Evolutionary conservation across 1,140 invertebrate species (phyloP).

Genomic region (Drosophila varians): DNA sequence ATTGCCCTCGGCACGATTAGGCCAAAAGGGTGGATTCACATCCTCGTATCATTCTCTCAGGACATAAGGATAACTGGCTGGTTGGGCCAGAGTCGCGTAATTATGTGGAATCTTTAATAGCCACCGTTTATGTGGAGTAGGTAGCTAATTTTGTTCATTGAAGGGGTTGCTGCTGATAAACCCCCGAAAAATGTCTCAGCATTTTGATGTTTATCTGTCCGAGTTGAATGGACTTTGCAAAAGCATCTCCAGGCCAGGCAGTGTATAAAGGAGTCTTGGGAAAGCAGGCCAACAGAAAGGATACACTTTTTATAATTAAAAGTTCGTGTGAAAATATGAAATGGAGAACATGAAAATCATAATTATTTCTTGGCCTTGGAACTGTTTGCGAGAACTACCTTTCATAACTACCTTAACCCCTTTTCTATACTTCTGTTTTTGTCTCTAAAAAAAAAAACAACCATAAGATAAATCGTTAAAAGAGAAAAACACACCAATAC

Average conservation of each 20-base stretch:
- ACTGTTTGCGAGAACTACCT: neutral
- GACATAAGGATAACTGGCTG: conserved; percentile 31
- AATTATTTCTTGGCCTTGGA: neutral
- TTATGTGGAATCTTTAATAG: conserved; percentile 67
- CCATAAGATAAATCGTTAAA: conserved; percentile 1
- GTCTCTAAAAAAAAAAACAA: neutral
- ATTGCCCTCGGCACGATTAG: conserved; percentile 40
- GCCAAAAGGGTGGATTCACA: conserved; percentile 37
- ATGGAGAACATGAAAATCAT: neutral
- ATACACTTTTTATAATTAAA: neutral
- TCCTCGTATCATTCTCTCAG: neutral
- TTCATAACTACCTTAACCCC: neutral
- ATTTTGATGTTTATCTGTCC: conserved; percentile 45
- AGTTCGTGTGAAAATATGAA: neutral
- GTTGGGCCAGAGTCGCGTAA: too few relatives aligned
- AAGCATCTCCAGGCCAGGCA: conserved; percentile 10
- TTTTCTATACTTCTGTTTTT: neutral
- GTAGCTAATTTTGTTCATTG: conserved; percentile 44
- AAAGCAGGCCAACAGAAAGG: conserved; percentile 2
- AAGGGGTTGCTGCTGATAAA: conserved; percentile 19
- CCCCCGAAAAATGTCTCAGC: conserved; percentile 21
- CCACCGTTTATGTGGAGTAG: conserved; percentile 42
- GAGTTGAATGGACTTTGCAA: conserved; percentile 56
- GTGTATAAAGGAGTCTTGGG: conserved; percentile 6
- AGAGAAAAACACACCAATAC: conserved; percentile 32